Base-by-base conservation (phyloP, 2,888 invertebrate genomes). In the Taphrorychus bicolor region DNA sequence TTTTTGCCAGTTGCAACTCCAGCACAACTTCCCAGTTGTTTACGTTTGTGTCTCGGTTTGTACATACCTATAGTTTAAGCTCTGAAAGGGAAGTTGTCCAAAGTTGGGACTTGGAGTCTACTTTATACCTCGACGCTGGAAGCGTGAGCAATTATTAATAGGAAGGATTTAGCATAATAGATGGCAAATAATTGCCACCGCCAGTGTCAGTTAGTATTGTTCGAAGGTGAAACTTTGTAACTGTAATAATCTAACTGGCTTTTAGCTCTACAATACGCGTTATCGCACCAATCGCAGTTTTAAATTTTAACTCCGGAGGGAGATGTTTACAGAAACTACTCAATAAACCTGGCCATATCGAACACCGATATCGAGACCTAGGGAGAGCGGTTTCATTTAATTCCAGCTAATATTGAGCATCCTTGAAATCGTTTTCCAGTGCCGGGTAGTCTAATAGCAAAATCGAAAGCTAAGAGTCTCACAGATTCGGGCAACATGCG, bases 71-170 rank as follows among this genome's bases (percentile, higher is more conserved):
- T n/a, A 11, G 59, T 51, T 40, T 24, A 23, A 51, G 40, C 23
- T n/a, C 18, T 53, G 21, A 53, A 53, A 51, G 59, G 51, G 24
- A 59, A 51, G 49, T 59, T 59, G 19, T 40, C 14, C 49, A 16
- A 49, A 32, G 18, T 11, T 45, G 40, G 59, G 32, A 51, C 51
- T 51, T 59, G 40, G 9, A 23, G 23, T 59, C 40, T 59, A 59
- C 59, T 59, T 59, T 59, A 32, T 49, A 40, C 40, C 49, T 32
- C 48, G 16, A 24, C 32, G 49, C 59, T 16, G 21, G 17, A 40
- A 45, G 59, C 51, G 40, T 59, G 51, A 59, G 51, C 32, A 59
- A 59, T 59, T 59, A 59, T 21, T 59, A 59, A 59, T 59, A 49
- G 23, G 32, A 48, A 48, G 59, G 40, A 40, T 49, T 14, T 19